These are phyloP conservation scores for Cenopis cana DNA, from an alignment of 2,888 invertebrate species.

Conservation along the genomic window DNA sequence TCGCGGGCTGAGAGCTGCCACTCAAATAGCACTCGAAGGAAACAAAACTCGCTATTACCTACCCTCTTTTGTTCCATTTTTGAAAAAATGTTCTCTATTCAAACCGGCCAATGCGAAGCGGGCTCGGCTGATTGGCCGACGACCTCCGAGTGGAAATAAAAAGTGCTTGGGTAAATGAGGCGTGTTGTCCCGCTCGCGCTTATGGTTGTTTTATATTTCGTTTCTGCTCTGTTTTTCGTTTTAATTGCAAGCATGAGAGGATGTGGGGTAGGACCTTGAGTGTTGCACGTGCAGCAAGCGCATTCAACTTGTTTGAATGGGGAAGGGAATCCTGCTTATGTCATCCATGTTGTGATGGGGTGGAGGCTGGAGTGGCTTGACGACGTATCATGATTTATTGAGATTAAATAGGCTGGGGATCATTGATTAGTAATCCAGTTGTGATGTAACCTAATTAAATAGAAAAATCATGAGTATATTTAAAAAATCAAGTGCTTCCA, in stretches of 20 bases:
- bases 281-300: constrained; percentile 80
- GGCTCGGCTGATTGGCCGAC: constrained; percentile 82
- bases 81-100: constrained; percentile 80
- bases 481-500: neutral
- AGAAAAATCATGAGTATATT: too few relatives aligned
- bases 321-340: constrained; percentile 69
- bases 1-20: constrained; percentile 68
- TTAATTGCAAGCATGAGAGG: constrained; percentile 83
- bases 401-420: constrained; percentile 27
- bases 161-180: constrained; percentile 83
- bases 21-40: constrained; percentile 81
- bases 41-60: constrained; percentile 84
- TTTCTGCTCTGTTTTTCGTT: constrained; percentile 79
- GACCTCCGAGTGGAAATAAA: constrained; percentile 82
- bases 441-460: neutral
- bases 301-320: constrained; percentile 78
- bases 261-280: constrained; percentile 82
- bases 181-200: constrained; percentile 70
- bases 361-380: constrained; percentile 35
- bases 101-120: constrained; percentile 82
- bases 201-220: constrained; percentile 57
- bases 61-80: constrained; percentile 82
- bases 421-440: neutral
- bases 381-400: constrained; percentile 35
- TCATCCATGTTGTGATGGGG: constrained; percentile 65